Evolutionary conservation across 1,140 invertebrate species (phyloP).

Genomic region (Meloidogyne exigua): DNA sequence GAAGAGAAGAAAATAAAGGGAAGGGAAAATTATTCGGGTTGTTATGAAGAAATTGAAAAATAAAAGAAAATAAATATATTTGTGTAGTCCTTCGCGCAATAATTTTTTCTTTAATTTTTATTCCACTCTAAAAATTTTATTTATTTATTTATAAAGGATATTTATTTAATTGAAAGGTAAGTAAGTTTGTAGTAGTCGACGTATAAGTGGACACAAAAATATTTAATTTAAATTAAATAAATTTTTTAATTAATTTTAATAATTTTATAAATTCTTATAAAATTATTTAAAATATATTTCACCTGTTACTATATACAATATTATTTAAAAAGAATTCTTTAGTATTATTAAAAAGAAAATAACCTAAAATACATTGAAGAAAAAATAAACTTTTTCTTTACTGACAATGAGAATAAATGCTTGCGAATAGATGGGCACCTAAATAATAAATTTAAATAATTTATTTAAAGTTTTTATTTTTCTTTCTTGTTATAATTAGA

Average conservation of each 20-base stretch:
- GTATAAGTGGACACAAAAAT: background rate
- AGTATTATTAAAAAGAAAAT: too few species aligned
- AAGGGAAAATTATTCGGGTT: background rate
- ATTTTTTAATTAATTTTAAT: too few species aligned
- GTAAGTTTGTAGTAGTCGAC: background rate
- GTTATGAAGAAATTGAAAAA: background rate
- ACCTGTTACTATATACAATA: too few species aligned
- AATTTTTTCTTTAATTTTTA: background rate
- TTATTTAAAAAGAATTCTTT: too few species aligned
- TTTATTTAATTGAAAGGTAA: background rate
- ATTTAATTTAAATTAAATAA: background rate
- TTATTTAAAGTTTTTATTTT: background rate
- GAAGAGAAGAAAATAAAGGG: background rate
- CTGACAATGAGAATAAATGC: too few species aligned
- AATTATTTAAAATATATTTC: too few species aligned
- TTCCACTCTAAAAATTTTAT: constrained; percentile 4
- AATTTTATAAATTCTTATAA: too few species aligned
- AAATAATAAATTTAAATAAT: background rate
- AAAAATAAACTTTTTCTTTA: too few species aligned
- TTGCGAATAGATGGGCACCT: background rate
- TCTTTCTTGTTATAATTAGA: too few species aligned
- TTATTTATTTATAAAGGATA: too few species aligned
- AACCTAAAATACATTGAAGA: too few species aligned
- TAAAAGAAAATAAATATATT: background rate
- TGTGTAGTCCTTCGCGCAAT: background rate